Evolutionary conservation across 1,140 invertebrate genomes (phyloP), one percentile per base, ranked within the genome.

Genomic region (Zaprionus ghesquierei): DNA sequence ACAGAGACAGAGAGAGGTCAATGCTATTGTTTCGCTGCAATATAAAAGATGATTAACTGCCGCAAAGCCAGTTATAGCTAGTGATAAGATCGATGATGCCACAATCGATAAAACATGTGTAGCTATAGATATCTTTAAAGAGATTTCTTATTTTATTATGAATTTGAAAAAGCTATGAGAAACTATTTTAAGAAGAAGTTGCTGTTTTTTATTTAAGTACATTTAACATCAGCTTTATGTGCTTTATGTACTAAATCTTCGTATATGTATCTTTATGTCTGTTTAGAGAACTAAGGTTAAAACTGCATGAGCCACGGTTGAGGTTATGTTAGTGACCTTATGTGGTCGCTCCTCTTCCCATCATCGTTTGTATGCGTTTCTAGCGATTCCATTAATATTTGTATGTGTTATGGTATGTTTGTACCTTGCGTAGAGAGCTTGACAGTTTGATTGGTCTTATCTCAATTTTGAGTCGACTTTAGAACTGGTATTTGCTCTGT

Each of bases 21-120:
- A 63, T 74, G 71, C 53, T 74, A 63, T 74, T 74, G 59, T 74
- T 35, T 27, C 66, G 33, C 63, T 62, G 75, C 75, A 61, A 71
- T 75, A 76, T 84, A 65, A 81, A 54, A 69, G 55, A 74, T 72
- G 55, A 79, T 79, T 81, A 79, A 82, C 61, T 66, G 70, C 55
- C 53, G 41, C 31, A 63, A 8, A 59, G 49, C 25, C 25, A 35
- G 25, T 53, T 51, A 22, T 31, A 59, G 22, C 54, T 54, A 9
- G 15, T 25, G 63, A 72, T 73, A 73, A 73, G 56, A n/a, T 25
- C 29, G 8, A 31, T 44, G 5, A 2, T 8, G 15, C 15, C 15
- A 46, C 15, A 46, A 46, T 22, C 41, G 18, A 46, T 46, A 12
- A 12, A 46, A 9, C 8, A 20, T 20, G 41, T 2, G 3, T 20